phyloP scores from a whole-genome alignment of 2,888 invertebrate species.

The Eupithecia centaureata region DNA sequence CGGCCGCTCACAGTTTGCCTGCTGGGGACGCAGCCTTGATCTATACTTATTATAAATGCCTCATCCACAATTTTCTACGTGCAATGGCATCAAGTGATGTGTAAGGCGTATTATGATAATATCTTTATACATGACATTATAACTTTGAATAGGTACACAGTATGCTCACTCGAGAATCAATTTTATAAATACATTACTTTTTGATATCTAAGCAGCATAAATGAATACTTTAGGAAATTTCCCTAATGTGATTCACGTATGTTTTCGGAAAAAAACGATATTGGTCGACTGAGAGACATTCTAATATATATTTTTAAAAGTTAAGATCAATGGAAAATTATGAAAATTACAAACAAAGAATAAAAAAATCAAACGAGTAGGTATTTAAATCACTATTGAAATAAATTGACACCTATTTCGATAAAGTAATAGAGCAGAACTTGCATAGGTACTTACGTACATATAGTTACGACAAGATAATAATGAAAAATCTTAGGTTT shows the following conservation, averaged over 20 bases:
- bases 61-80: constrained; percentile 5
- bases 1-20: background rate
- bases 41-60: background rate
- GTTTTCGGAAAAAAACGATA: background rate
- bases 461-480: too few species aligned
- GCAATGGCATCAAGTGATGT: constrained; percentile 9
- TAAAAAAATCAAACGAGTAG: too few species aligned
- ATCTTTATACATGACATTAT: constrained; percentile 10
- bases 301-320: too few species aligned
- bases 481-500: too few species aligned
- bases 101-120: constrained; percentile 15
- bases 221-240: background rate
- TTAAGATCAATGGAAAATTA: too few species aligned
- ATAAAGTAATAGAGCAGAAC: too few species aligned
- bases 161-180: background rate
- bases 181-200: constrained; percentile 1
- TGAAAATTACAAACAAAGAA: too few species aligned
- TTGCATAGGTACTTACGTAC: too few species aligned
- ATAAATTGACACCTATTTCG: too few species aligned
- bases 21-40: background rate
- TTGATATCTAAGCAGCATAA: background rate
- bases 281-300: too few species aligned
- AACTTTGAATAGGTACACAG: background rate
- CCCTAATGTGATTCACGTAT: background rate
- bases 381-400: too few species aligned